Conservation (phyloP, 2,888 invertebrate genomes). For the Serripes groenlandicus region DNA sequence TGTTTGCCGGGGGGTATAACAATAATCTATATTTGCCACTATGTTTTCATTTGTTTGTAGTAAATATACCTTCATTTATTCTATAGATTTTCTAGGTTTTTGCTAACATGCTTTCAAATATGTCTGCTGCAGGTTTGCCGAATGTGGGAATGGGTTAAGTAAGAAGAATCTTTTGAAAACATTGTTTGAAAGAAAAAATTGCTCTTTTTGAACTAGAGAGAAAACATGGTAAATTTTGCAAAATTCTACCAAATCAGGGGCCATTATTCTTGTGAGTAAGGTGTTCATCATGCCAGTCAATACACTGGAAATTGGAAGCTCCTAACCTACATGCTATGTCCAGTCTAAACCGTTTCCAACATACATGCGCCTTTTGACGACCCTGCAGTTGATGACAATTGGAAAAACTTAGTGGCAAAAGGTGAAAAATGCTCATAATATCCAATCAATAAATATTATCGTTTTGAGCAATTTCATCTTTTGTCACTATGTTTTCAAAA, state of each 20-base stretch:
- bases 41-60: no score
- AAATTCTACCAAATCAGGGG: background rate
- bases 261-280: background rate
- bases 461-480: conserved; percentile 6
- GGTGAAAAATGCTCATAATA: background rate
- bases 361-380: background rate
- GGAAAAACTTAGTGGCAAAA: conserved; percentile 8
- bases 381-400: background rate
- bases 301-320: background rate
- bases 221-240: background rate
- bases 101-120: no score
- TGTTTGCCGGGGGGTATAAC: no score
- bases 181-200: background rate
- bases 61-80: no score
- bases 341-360: background rate
- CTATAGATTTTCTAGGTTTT: no score
- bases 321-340: background rate
- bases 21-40: no score
- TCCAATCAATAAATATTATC: no score
- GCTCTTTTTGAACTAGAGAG: background rate
- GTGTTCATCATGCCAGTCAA: background rate
- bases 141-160: no score
- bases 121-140: no score
- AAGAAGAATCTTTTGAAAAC: background rate
- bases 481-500: background rate